Conservation (phyloP, 2,113 vertebrate species). For the Parotia lawesii region DNA sequence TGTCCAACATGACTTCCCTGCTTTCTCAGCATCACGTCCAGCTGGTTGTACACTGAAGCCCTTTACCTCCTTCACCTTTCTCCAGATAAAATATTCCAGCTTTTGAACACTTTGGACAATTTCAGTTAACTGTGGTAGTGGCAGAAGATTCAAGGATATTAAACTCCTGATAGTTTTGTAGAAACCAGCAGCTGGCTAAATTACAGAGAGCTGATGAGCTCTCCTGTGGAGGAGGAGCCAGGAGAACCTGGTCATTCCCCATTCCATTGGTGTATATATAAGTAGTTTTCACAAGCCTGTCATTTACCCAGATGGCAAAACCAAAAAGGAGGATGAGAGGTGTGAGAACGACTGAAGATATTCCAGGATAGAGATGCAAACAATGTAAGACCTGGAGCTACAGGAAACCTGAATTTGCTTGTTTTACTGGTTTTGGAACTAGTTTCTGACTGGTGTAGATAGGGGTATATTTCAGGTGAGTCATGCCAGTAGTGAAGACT, state of each 20-base stretch:
- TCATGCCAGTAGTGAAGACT: background rate
- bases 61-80: background rate
- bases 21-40: background rate
- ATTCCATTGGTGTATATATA: background rate
- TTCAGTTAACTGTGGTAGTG: background rate
- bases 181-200: background rate
- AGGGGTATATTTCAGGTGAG: background rate
- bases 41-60: background rate
- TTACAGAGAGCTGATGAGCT: background rate
- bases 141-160: background rate
- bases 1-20: background rate
- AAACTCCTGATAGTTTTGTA: background rate
- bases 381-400: background rate
- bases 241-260: background rate
- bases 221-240: background rate
- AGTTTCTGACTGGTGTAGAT: background rate
- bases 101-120: background rate
- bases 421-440: slow-evolving; percentile 34
- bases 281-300: background rate
- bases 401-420: background rate
- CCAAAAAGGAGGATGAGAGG: background rate
- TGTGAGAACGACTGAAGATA: background rate
- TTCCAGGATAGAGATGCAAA: slow-evolving; percentile 5
- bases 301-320: background rate
- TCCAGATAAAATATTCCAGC: background rate